Evolutionary conservation across 2,888 invertebrate species (phyloP).

Genomic region (Drosophila neotestacea): DNA sequence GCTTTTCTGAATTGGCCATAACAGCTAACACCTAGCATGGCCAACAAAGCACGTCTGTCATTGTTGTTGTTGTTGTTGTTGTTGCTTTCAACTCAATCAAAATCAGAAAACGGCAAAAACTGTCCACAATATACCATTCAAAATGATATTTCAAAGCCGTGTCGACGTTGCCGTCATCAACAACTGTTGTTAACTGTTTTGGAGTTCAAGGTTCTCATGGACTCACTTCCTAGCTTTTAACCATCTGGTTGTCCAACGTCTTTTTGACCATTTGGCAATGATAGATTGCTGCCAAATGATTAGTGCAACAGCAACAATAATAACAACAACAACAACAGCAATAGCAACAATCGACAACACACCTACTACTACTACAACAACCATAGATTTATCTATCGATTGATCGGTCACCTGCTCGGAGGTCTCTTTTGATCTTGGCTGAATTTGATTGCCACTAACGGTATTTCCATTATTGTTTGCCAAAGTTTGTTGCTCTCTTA

Average conservation of each 20-base stretch:
- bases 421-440: conserved; percentile 54
- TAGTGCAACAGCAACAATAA: conserved; percentile 42
- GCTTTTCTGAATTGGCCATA: conserved; percentile 42
- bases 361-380: conserved; percentile 26
- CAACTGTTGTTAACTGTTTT: conserved; percentile 17
- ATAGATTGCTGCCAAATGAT: conserved; percentile 72
- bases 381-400: conserved; percentile 21
- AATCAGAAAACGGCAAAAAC: conserved; percentile 51
- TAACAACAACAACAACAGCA: not conserved
- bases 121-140: conserved; percentile 66
- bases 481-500: conserved; percentile 55
- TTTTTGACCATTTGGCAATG: conserved; percentile 66
- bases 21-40: conserved; percentile 49
- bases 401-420: conserved; percentile 55
- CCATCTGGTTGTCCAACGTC: conserved; percentile 21
- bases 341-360: not conserved
- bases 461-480: conserved; percentile 66
- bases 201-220: conserved; percentile 72
- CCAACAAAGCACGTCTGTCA: conserved; percentile 39
- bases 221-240: conserved; percentile 59
- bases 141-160: conserved; percentile 63
- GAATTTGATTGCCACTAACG: conserved; percentile 63
- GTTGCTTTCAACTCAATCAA: conserved; percentile 55
- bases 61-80: conserved; percentile 12
- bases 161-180: conserved; percentile 55